phyloP scores from a whole-genome alignment of 2,797 vertebrate species.

The Rhodeus uyekii region DNA sequence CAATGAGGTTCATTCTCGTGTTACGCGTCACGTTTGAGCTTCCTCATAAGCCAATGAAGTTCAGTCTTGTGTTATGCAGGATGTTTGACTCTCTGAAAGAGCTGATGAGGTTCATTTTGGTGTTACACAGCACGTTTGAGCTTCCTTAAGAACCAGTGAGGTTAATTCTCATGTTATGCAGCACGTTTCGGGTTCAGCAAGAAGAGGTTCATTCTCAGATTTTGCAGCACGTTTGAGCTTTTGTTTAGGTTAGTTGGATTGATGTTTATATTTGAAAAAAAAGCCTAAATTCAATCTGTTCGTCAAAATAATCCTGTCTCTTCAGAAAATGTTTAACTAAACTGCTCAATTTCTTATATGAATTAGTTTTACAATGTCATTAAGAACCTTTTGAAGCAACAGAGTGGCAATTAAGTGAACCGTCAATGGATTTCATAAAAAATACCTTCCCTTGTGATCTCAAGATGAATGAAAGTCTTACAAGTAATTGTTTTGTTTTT shows the following conservation, averaged over 20 bases:
- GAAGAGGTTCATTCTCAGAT: no score
- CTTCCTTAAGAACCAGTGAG: no score
- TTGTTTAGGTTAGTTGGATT: neutral
- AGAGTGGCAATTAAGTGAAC: neutral
- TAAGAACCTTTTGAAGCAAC: neutral
- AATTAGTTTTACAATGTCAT: neutral
- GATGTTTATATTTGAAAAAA: neutral
- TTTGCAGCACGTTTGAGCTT: neutral
- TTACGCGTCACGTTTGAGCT: no score
- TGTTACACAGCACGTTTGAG: no score
- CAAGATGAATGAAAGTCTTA: neutral
- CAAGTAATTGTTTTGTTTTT: neutral
- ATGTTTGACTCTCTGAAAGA: no score
- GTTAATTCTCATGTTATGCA: no score
- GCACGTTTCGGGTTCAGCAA: no score
- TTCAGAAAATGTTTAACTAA: neutral
- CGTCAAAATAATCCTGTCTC: neutral
- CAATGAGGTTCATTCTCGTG: neutral
- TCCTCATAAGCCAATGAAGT: no score
- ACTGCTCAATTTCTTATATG: neutral
- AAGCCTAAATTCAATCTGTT: neutral
- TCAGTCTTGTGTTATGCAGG: no score
- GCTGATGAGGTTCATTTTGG: no score
- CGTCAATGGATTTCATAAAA: neutral
- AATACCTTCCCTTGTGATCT: neutral